phyloP scores from a whole-genome alignment of 1,140 invertebrate species.

The Varroa destructor region DNA sequence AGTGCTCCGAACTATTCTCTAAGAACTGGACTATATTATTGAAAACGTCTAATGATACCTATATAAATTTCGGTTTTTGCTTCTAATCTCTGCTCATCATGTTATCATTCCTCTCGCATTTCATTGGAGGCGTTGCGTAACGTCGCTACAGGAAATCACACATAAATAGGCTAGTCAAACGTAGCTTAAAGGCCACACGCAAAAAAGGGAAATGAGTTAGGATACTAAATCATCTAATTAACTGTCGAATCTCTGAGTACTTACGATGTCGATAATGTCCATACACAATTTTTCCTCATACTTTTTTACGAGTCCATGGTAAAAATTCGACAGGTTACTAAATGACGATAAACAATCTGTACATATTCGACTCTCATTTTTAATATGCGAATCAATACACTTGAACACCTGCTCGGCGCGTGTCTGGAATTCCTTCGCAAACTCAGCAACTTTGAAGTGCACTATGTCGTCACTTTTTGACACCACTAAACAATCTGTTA shows the following conservation, averaged over 20 bases:
- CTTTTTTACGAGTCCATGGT: background rate
- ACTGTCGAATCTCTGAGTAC: background rate
- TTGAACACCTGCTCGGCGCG: background rate
- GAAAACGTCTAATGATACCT: too few relatives aligned
- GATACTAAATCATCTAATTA: too few relatives aligned
- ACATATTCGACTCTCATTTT: background rate
- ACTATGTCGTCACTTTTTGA: background rate
- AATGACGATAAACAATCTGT: background rate
- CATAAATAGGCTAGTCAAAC: too few relatives aligned
- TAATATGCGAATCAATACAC: constrained; percentile 5
- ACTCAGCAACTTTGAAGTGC: background rate
- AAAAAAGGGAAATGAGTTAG: too few relatives aligned
- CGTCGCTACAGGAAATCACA: too few relatives aligned
- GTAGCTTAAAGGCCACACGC: too few relatives aligned
- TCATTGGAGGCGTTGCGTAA: too few relatives aligned
- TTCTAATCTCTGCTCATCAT: too few relatives aligned
- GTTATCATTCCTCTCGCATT: too few relatives aligned
- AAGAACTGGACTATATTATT: too few relatives aligned
- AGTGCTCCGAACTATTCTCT: too few relatives aligned
- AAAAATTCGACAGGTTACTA: background rate
- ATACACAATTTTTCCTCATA: constrained; percentile 5
- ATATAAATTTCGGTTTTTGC: too few relatives aligned
- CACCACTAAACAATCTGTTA: constrained; percentile 1
- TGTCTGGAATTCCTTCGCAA: background rate
- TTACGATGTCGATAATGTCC: constrained; percentile 20